phyloP scores from a whole-genome alignment of 2,888 invertebrate genomes.

The Temnothorax rugatulus region DNA sequence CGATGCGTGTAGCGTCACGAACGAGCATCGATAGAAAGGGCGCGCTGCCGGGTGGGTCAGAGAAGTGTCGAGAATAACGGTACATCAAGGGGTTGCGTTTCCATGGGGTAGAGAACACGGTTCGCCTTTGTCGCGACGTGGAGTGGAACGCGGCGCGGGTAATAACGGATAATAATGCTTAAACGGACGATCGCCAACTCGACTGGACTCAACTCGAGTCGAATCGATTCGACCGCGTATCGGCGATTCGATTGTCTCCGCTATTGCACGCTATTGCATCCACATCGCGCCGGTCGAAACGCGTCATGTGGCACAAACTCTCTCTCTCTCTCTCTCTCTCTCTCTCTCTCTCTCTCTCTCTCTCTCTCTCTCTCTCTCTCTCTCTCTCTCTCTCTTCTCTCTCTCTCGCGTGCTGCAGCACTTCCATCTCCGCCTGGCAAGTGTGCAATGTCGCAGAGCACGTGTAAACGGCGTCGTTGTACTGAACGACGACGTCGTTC shows the following conservation, averaged over 20 bases:
- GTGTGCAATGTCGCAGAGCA: constrained; percentile 20
- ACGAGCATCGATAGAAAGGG: constrained; percentile 52
- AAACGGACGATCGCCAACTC: constrained; percentile 73
- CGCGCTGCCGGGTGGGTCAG: neutral
- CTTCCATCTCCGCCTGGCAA: constrained; percentile 20
- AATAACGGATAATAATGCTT: constrained; percentile 77
- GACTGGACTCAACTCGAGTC: constrained; percentile 72
- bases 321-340: constrained; percentile 23
- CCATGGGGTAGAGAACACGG: constrained; percentile 6
- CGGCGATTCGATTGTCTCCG: constrained; percentile 81
- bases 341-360: constrained; percentile 22
- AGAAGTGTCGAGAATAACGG: neutral
- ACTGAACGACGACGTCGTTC: neutral
- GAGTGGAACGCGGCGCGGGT: constrained; percentile 50
- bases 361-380: constrained; percentile 18
- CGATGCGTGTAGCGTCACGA: constrained; percentile 63
- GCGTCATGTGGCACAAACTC: constrained; percentile 58
- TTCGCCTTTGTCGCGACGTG: constrained; percentile 59
- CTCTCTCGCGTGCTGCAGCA: neutral
- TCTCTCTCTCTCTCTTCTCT: constrained; percentile 13
- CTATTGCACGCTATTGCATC: constrained; percentile 66
- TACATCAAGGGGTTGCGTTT: constrained; percentile 35
- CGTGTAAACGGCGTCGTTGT: constrained; percentile 7
- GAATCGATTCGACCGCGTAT: constrained; percentile 60
- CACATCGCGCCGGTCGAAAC: constrained; percentile 51